A percentile compares a stretch with the other conserved stretches of the same genome.
Conservation (phyloP, 2,888 invertebrate species). For the Patella caerulea region DNA sequence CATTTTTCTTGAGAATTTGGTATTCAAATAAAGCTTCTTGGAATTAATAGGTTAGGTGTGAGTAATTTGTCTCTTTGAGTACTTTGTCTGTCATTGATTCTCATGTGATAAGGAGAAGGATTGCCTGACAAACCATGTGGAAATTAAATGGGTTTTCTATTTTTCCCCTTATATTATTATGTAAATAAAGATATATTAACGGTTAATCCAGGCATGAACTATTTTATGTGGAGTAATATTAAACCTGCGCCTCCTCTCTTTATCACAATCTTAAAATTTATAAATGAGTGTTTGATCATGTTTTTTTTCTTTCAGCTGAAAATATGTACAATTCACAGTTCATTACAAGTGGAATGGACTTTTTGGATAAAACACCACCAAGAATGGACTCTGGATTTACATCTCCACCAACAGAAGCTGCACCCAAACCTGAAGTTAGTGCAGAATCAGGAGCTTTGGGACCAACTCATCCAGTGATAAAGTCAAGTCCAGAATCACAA, state of each 20-base stretch:
- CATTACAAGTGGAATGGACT: not conserved
- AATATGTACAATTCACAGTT: constrained; percentile 2
- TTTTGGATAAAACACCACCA: constrained; percentile 10
- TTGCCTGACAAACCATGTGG: not conserved
- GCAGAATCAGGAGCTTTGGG: not conserved
- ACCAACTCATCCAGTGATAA: not conserved
- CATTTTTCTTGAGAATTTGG: no score
- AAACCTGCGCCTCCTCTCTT: no score
- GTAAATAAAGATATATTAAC: not conserved
- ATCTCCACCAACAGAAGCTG: not conserved
- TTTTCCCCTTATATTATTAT: not conserved
- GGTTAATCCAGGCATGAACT: not conserved
- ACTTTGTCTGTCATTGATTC: not conserved
- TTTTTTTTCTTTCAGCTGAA: constrained; percentile 1
- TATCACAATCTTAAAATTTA: no score
- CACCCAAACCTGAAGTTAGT: not conserved
- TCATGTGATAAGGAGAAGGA: not conserved
- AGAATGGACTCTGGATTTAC: not conserved
- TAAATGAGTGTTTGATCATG: not conserved
- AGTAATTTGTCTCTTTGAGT: not conserved
- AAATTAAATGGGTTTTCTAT: not conserved
- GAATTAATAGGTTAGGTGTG: constrained; percentile 9
- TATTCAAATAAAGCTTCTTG: no score
- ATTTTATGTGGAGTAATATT: no score
- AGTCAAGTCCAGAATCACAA: not conserved